A percentile compares a stretch with the other conserved stretches of the same genome.
phyloP scores from a whole-genome alignment of 2,888 invertebrate species.

The Caenorhabditis japonica region DNA sequence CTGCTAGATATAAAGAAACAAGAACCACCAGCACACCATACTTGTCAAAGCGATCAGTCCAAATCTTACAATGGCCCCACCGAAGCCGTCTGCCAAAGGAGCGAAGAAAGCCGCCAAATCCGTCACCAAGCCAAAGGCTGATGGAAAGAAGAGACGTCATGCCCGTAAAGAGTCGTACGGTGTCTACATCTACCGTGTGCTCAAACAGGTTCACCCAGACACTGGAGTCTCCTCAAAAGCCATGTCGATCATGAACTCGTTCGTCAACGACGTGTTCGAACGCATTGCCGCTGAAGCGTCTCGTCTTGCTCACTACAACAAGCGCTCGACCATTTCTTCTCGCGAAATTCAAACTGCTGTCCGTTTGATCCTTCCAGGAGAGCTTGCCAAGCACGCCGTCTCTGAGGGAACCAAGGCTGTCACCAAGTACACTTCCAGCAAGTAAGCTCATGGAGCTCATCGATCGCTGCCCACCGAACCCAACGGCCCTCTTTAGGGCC shows the following conservation, averaged over 20 bases:
- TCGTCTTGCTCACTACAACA: constrained; percentile 82
- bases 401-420: constrained; percentile 58
- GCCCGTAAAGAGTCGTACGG: constrained; percentile 75
- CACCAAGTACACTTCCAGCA: constrained; percentile 56
- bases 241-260: constrained; percentile 85
- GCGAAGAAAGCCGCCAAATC: constrained; percentile 76
- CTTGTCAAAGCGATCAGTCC: constrained; percentile 24
- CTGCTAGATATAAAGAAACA: background rate
- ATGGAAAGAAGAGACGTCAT: constrained; percentile 75
- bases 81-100: constrained; percentile 75
- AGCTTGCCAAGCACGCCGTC: constrained; percentile 56
- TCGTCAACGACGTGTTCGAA: constrained; percentile 85
- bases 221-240: constrained; percentile 84
- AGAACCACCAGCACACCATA: background rate
- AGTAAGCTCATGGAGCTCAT: constrained; percentile 32
- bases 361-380: constrained; percentile 60
- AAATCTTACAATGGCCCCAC: constrained; percentile 55
- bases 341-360: constrained; percentile 82
- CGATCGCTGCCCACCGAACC: constrained; percentile 62
- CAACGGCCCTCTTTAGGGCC: constrained; percentile 72
- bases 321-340: constrained; percentile 83
- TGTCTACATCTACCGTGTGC: constrained; percentile 82
- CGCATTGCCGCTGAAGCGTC: constrained; percentile 81
- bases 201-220: constrained; percentile 82
- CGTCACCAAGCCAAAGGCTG: constrained; percentile 58